phyloP scores from a whole-genome alignment of 92 coral and sea anemone genomes.

The Phymanthus crucifer region DNA sequence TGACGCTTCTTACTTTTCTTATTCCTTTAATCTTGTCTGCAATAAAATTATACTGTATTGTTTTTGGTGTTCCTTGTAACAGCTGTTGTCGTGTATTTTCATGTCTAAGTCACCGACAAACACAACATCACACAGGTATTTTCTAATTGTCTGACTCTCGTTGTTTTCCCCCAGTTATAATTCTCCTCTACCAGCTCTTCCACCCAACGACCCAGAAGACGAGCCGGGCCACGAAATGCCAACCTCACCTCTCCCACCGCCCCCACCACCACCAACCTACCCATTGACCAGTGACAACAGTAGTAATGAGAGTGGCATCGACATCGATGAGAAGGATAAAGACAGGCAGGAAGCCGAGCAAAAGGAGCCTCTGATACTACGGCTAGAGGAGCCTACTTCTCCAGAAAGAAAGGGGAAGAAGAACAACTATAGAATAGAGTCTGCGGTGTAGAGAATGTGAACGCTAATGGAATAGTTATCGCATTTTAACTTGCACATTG shows the following conservation, averaged over 20 bases:
- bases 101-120: too few species aligned
- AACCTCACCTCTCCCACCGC: conserved; percentile 28
- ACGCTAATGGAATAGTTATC: background rate
- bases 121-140: background rate
- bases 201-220: conserved; percentile 18
- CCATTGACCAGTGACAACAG: conserved; percentile 24
- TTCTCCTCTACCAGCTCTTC: conserved; percentile 36
- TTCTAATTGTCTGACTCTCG: background rate
- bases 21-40: too few species aligned
- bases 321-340: conserved; percentile 29
- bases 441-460: conserved; percentile 7
- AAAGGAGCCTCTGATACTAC: conserved; percentile 16
- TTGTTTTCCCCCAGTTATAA: conserved; percentile 4
- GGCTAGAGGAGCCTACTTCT: conserved; percentile 3
- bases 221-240: conserved; percentile 14
- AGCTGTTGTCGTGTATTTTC: too few species aligned
- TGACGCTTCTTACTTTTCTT: too few species aligned
- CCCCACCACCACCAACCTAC: conserved; percentile 33
- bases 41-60: too few species aligned
- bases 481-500: too few species aligned
- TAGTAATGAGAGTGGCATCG: conserved; percentile 23
- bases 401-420: conserved; percentile 1
- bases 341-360: conserved; percentile 13
- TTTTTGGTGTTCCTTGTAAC: too few species aligned
- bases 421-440: background rate